phyloP scores from a whole-genome alignment of 1,140 invertebrate genomes.

The Pentalonia nigronervosa region DNA sequence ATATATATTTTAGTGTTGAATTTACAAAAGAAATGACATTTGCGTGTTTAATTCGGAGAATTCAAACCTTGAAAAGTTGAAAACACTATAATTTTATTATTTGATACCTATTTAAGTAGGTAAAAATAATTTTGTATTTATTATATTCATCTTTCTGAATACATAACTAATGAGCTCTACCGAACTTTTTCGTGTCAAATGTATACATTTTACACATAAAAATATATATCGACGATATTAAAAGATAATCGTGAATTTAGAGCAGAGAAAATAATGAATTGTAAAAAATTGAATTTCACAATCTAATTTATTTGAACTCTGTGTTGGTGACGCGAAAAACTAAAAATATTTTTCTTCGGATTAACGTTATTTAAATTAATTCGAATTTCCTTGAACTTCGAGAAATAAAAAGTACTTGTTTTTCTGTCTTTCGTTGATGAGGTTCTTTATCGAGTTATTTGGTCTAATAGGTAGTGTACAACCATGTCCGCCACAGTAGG shows the following conservation, averaged over 20 bases:
- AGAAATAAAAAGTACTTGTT: background rate
- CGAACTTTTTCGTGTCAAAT: background rate
- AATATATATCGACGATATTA: background rate
- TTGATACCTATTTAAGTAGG: background rate
- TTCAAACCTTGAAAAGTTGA: background rate
- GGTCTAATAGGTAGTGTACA: background rate
- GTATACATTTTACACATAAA: background rate
- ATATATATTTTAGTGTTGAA: background rate
- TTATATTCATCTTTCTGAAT: background rate
- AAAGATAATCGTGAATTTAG: background rate
- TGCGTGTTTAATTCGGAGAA: background rate
- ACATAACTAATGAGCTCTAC: background rate
- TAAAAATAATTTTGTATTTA: background rate
- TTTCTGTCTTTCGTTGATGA: background rate
- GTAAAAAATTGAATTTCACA: background rate
- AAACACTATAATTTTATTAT: slow-evolving; percentile 10
- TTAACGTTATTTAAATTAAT: background rate
- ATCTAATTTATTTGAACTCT: background rate
- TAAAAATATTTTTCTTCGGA: background rate
- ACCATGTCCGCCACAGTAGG: background rate
- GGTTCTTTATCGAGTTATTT: background rate
- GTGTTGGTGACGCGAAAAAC: background rate
- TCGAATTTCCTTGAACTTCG: background rate
- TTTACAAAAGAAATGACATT: background rate
- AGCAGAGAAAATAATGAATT: background rate